A percentile compares a stretch with the other conserved stretches of the same genome.
Conservation (phyloP, 1,140 invertebrate genomes). For the Megalonaias nervosa region DNA sequence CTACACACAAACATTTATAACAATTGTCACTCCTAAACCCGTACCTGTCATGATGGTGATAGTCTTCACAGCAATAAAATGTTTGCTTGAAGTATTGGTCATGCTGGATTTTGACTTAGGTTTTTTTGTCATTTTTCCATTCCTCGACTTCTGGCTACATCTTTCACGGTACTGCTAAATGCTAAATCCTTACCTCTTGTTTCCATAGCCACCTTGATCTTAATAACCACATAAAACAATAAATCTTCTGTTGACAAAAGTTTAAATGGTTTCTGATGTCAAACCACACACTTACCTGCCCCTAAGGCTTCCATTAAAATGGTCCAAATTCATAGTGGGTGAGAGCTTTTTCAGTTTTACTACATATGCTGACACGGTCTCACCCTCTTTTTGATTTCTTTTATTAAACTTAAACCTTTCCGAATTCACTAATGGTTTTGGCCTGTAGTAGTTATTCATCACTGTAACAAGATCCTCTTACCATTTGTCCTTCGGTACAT, state of each 20-base stretch:
- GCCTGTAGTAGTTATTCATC: conserved; percentile 3
- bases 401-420: conserved; percentile 21
- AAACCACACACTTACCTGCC: conserved; percentile 5
- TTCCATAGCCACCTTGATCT: conserved; percentile 24
- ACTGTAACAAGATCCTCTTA: neutral
- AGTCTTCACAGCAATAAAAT: conserved; percentile 18
- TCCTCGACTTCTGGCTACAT: neutral
- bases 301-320: neutral
- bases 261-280: conserved; percentile 9
- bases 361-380: conserved; percentile 8
- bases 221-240: conserved; percentile 5
- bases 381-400: conserved; percentile 18
- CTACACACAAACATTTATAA: conserved; percentile 6
- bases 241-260: conserved; percentile 10
- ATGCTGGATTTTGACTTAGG: neutral
- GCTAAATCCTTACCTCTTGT: conserved; percentile 7
- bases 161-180: neutral
- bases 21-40: neutral
- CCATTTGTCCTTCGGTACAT: conserved; percentile 8
- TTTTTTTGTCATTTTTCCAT: too few relatives aligned
- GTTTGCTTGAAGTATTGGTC: neutral
- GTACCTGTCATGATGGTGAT: conserved; percentile 4
- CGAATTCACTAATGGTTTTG: conserved; percentile 9
- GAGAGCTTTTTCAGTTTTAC: conserved; percentile 1
- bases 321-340: conserved; percentile 2